Evolutionary conservation across 2,113 vertebrate species (phyloP), one percentile per base, ranked within the genome.

Genomic region (Ceyx cyanopectus): DNA sequence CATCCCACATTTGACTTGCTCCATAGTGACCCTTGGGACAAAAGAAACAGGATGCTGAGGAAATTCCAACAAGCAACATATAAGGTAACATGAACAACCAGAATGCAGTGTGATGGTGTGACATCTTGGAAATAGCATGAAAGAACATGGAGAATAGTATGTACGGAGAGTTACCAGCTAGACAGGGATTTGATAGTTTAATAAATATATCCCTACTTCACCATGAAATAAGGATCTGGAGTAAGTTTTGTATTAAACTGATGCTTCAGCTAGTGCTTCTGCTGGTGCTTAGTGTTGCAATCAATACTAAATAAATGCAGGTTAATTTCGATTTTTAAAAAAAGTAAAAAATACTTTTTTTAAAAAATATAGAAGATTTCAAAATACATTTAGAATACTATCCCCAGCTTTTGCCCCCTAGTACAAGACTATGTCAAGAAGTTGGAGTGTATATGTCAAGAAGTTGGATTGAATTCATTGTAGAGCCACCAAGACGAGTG

Each of bases 1-100:
- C 85, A 90, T 37, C 98, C 98, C 9, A 96, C 92, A 41, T 99
- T 99, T 60, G 95, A 97, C 45, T 93, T 97, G 37, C 97, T 98
- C 68, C 30, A 18, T 40, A 97, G 97, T 78, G 97, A 98, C 54
- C 96, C 94, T 19, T 98, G 98, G 98, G 95, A 97, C 67, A 93
- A 91, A 60, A 98, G 96, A 75, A 97, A 90, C 16, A 95, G 97
- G 84, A 96, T 95, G 51, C 93, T 98, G 56, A 97, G 85, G 70
- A 97, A 97, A 62, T 99, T 99, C 89, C 98, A 99, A 77, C 98
- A 99, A 96, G 98, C 97, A 60, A 98, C 97, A 16, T 98, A 97
- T 70, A 99, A 98, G 99, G 99, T 99, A 97, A 89, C 6, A 30
- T 79, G 54, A 73, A 68, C 40, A 60, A 81, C 8, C 54, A 74